phyloP scores from a whole-genome alignment of 2,113 vertebrate genomes.

The Emydocephalus ijimae region DNA sequence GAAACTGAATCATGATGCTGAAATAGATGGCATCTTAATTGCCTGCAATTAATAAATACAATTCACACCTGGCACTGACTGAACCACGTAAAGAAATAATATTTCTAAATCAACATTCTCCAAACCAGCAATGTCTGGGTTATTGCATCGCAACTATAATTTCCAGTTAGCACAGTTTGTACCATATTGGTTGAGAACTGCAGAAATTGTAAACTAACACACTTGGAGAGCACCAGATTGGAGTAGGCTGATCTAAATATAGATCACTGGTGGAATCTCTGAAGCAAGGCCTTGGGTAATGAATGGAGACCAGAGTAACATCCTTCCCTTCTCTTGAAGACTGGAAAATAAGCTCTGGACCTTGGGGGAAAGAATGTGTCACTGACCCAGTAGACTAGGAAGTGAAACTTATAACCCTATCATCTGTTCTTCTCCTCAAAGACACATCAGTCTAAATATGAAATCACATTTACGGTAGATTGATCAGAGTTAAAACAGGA shows the following conservation, averaged over 20 bases:
- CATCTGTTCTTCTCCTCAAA: not conserved
- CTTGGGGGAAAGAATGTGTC: constrained; percentile 2
- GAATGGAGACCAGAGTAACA: not conserved
- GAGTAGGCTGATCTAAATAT: not conserved
- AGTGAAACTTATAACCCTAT: constrained; percentile 12
- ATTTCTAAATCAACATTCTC: not conserved
- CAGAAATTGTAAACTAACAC: not conserved
- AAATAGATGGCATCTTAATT: not conserved
- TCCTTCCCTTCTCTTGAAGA: not conserved
- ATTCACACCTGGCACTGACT: not conserved
- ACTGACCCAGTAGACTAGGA: constrained; percentile 8
- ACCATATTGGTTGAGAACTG: not conserved
- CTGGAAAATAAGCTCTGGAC: constrained; percentile 12
- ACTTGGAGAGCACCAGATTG: not conserved
- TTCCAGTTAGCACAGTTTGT: not conserved
- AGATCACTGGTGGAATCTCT: constrained; percentile 14
- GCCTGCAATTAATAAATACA: not conserved
- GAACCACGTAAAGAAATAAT: not conserved
- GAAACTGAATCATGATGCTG: not conserved
- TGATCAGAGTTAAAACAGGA: constrained; percentile 34
- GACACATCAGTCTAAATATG: not conserved
- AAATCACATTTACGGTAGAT: not conserved
- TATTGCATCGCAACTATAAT: not conserved
- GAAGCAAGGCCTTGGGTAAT: constrained; percentile 1
- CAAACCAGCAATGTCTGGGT: not conserved